Base-by-base conservation (phyloP, 2,797 vertebrate genomes). In the Morus bassanus region DNA sequence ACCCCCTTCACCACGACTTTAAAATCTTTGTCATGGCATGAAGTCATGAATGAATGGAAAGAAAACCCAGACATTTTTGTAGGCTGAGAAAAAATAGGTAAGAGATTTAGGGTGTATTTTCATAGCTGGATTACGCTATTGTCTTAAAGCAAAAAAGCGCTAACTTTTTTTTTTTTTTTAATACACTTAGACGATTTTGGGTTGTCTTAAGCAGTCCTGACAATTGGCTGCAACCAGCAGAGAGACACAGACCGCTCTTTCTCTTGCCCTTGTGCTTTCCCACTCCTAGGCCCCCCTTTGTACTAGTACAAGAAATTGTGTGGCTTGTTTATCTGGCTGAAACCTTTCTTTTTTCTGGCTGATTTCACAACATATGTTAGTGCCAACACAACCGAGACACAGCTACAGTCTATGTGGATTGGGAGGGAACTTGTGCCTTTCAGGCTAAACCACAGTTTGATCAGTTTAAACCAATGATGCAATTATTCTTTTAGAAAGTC, bases 351-450 rank as follows among this genome's bases (percentile, higher is more conserved):
- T 76, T 63, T 91, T n/a, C 53, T 94, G 68, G 7, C n/a, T 70
- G 59, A 50, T 95, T 91, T 95, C 72, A 67, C 82, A 92, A 67
- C 33, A 43, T 83, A 53, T 70, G 67, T 33, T 85, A 18, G 28
- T 83, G 63, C 35, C 43, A 91, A 9, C 43, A 35, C 7, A 23
- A 51, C 56, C 41, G 25, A 85, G 46, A 87, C 89, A 51, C 51
- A 88, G 51, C 61, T n/a, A 56, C 57, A 31, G 25, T 51, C 43
- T 69, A 1, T 59, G 54, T 65, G 67, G 39, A 18, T 31, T 46
- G 33, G 27, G 63, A 69, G 30, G 43, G 54, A 89, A 39, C 16
- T 64, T 61, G 27, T 79, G 15, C 24, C 63, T 73, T 91, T 83
- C 23, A 37, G 56, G 25, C 70, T 45, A 88, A 82, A 37, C 12